Evolutionary conservation across 2,113 vertebrate genomes (phyloP).

Genomic region (Chamaetylas fuelleborni): DNA sequence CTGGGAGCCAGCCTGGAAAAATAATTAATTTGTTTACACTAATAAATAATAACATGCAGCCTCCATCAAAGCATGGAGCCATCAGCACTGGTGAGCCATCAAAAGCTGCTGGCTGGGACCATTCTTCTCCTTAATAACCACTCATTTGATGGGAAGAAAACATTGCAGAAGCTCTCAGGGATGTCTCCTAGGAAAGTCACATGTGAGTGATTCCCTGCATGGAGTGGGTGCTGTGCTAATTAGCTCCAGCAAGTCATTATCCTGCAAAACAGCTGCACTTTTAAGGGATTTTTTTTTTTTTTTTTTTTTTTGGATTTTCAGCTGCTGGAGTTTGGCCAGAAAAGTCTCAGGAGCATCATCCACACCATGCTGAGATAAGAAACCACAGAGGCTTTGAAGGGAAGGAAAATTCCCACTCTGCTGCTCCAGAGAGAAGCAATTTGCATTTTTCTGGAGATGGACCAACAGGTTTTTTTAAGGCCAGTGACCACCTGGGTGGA

Average conservation of each 20-base stretch:
- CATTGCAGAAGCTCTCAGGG: background rate
- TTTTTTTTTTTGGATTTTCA: background rate
- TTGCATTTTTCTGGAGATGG: background rate
- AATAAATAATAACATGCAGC: slow-evolving; percentile 40
- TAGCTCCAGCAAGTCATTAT: slow-evolving; percentile 3
- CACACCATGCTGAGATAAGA: background rate
- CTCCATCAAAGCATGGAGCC: background rate
- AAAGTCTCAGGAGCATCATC: background rate
- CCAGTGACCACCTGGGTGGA: background rate
- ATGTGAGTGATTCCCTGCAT: background rate
- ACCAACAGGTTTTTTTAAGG: background rate
- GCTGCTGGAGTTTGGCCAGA: background rate
- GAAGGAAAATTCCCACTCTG: background rate
- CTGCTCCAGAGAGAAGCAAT: background rate
- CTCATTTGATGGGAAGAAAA: background rate
- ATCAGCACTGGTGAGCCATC: background rate
- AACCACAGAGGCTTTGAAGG: background rate
- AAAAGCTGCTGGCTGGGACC: background rate
- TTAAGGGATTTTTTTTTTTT: background rate
- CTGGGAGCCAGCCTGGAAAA: slow-evolving; percentile 46
- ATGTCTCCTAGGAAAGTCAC: slow-evolving; percentile 16
- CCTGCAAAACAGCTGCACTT: background rate
- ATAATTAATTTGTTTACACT: slow-evolving; percentile 38
- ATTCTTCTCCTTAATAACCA: slow-evolving; percentile 17
- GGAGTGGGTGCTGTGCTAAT: background rate